Base-by-base conservation (phyloP, 2,888 invertebrate species). In the Drosophila nigricruria region DNA sequence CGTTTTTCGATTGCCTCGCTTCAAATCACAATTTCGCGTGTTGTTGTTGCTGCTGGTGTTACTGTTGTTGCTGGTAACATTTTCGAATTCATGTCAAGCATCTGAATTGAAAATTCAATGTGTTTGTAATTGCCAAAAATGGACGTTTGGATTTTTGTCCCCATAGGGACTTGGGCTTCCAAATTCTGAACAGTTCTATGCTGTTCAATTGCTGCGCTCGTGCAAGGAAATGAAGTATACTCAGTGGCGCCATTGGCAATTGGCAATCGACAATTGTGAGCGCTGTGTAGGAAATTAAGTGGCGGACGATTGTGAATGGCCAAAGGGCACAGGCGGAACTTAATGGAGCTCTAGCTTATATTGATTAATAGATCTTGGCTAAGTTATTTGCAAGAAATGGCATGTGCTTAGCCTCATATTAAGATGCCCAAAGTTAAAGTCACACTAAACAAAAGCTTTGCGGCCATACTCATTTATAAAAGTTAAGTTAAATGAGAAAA, bases 221-320 rank as follows among this genome's bases (percentile, higher is more conserved):
- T 58, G 60, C 69, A 81, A 68, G 87, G 87, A 82, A 86, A 83
- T 87, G 60, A 77, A 70, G 59, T 78, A 67, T 78, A 82, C 83
- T 77, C 77, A 63, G 38, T 47, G 30, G 12, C 16, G 38, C 45
- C 63, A 27, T 27, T 16, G 27, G 30, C 56, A 53, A 50, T 54
- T 45, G 42, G 25, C 58, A 57, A 45, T 54, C 52, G 34, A 40
- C 63, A 34, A 49, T 43, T 58, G 52, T 59, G 47, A 18, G 30
- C 42, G 42, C 18, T 45, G 32, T 52, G 20, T 43, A 77, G 82
- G 82, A 82, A 82, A 86, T 82, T 81, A 86, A 86, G 87, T 86
- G 82, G 68, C 61, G 64, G 36, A 18, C 20, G 58, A 61, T 60
- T 66, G 38, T 32, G 32, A 65, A 67, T 65, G 57, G 45, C 32